Conservation (phyloP, 2,888 invertebrate species). For the Leptothorax acervorum region DNA sequence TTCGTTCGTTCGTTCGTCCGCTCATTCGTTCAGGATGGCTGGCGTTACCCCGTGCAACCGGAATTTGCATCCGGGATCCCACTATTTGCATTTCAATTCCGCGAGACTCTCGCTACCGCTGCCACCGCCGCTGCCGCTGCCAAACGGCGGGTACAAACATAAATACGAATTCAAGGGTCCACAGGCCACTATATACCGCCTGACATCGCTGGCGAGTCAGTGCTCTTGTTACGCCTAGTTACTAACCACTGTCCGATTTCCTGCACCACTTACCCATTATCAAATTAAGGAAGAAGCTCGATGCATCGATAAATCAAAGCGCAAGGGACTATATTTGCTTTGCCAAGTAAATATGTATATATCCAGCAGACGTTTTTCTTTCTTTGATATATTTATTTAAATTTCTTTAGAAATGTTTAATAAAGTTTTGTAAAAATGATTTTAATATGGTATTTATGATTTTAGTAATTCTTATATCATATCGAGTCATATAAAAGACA, state of each 20-base stretch:
- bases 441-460: background rate
- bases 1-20: slow-evolving; percentile 53
- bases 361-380: background rate
- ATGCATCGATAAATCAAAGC: slow-evolving; percentile 34
- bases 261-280: slow-evolving; percentile 51
- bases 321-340: background rate
- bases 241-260: slow-evolving; percentile 58
- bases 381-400: background rate
- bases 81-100: slow-evolving; percentile 85
- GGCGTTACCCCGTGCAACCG: slow-evolving; percentile 83
- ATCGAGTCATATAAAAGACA: background rate
- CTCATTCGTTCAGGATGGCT: slow-evolving; percentile 72
- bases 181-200: slow-evolving; percentile 69
- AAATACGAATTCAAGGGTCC: slow-evolving; percentile 82
- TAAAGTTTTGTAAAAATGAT: background rate
- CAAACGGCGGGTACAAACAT: slow-evolving; percentile 84
- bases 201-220: slow-evolving; percentile 70
- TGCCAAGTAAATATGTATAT: background rate
- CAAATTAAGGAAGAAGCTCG: slow-evolving; percentile 32
- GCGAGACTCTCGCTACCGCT: slow-evolving; percentile 80
- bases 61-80: slow-evolving; percentile 85
- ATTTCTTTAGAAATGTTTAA: background rate
- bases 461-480: background rate
- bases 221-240: slow-evolving; percentile 73
- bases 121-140: slow-evolving; percentile 72